Conservation (phyloP, 2,888 invertebrate genomes). For the Lasius fuliginosus region DNA sequence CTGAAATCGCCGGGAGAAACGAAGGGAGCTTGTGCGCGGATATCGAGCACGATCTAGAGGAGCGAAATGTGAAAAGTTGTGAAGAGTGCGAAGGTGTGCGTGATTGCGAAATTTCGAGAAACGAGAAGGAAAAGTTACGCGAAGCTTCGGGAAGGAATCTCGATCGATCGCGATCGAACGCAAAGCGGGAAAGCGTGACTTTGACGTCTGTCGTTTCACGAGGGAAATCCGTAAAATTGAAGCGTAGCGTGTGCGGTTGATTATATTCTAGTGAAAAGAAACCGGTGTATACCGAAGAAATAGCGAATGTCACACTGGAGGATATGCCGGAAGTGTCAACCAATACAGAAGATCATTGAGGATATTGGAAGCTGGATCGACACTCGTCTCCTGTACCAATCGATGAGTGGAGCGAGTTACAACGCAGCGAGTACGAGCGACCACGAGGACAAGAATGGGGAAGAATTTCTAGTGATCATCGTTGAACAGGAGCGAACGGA, state of each 20-base stretch:
- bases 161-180: conserved; percentile 33
- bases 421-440: conserved; percentile 2
- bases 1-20: neutral
- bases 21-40: neutral
- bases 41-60: conserved; percentile 17
- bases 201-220: neutral
- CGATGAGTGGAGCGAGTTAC: conserved; percentile 34
- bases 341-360: conserved; percentile 12
- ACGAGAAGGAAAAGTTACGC: neutral
- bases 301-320: conserved; percentile 10
- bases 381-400: neutral
- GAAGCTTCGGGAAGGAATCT: neutral
- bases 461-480: neutral
- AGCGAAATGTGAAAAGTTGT: conserved; percentile 29
- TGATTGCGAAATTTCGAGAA: neutral
- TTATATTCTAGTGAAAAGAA: neutral
- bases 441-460: conserved; percentile 4
- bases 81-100: conserved; percentile 49
- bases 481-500: neutral
- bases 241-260: neutral
- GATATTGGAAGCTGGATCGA: neutral
- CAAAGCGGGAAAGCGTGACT: conserved; percentile 42
- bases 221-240: neutral
- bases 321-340: neutral
- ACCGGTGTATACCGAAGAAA: neutral